These are phyloP conservation scores for Rhamphomyia laevipes DNA, from an alignment of 2,888 invertebrate genomes.

Conservation along the genomic window DNA sequence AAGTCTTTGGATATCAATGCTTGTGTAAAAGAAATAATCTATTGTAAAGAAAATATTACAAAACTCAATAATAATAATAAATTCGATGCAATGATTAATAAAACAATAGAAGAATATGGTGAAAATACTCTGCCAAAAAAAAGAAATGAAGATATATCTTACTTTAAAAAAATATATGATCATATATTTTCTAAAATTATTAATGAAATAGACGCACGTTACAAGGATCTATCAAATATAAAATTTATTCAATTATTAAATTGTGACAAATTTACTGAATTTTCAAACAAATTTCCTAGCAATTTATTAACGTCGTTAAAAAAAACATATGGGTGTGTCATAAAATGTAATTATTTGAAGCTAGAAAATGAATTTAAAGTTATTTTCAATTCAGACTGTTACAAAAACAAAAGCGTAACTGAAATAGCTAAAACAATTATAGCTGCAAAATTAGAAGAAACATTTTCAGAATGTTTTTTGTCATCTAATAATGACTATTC, in stretches of 20 bases:
- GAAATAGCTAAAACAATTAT: conserved; percentile 6
- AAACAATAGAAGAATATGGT: conserved; percentile 5
- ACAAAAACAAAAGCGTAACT: conserved; percentile 5
- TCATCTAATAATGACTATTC: conserved; percentile 8
- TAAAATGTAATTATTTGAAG: conserved; percentile 1
- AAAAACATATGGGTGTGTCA: conserved; percentile 1
- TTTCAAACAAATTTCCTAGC: background rate
- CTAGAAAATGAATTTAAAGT: conserved; percentile 5
- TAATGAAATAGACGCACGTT: conserved; percentile 2
- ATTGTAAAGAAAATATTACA: conserved; percentile 5
- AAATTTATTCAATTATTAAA: too few relatives aligned
- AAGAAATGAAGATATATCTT: conserved; percentile 4
- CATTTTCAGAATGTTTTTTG: conserved; percentile 6
- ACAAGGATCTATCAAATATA: too few relatives aligned
- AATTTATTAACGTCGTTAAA: conserved; percentile 4
- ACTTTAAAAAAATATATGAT: conserved; percentile 4
- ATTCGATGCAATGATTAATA: conserved; percentile 6
- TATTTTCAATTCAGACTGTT: conserved; percentile 5
- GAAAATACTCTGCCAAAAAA: conserved; percentile 1
- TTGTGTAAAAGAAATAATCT: conserved; percentile 7
- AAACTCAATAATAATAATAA: conserved; percentile 6
- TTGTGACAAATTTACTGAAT: conserved; percentile 3
- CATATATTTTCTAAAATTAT: conserved; percentile 6
- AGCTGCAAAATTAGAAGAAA: conserved; percentile 7
- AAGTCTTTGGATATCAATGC: conserved; percentile 7